phyloP scores from a whole-genome alignment of 2,888 invertebrate genomes.

The Papilio elwesi region DNA sequence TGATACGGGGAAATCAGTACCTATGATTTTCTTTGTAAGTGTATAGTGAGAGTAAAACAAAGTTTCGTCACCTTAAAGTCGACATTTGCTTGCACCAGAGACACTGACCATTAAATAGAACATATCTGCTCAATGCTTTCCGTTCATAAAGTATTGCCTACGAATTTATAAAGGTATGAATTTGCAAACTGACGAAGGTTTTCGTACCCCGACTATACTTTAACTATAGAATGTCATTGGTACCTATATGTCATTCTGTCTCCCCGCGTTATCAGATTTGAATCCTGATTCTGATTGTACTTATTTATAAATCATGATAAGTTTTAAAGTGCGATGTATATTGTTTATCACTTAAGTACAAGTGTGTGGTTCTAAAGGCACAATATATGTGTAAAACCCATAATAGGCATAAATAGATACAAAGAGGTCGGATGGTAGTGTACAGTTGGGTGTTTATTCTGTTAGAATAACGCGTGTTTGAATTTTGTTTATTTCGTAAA shows the following conservation, averaged over 20 bases:
- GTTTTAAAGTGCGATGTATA: background rate
- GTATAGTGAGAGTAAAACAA: too few relatives aligned
- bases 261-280: background rate
- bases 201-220: too few relatives aligned
- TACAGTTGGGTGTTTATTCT: background rate
- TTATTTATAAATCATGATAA: background rate
- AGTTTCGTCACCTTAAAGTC: background rate
- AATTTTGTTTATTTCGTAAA: background rate
- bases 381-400: conserved; percentile 26
- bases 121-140: too few relatives aligned
- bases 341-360: conserved; percentile 19
- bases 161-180: too few relatives aligned
- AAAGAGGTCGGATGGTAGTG: conserved; percentile 2
- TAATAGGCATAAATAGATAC: conserved; percentile 11
- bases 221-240: too few relatives aligned
- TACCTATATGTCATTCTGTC: background rate
- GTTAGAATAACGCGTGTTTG: background rate
- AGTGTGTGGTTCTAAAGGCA: conserved; percentile 35
- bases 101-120: too few relatives aligned
- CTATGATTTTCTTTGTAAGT: background rate
- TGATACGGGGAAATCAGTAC: background rate
- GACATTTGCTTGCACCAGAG: too few relatives aligned
- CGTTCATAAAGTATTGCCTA: too few relatives aligned
- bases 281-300: background rate
- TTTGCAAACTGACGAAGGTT: too few relatives aligned